Conservation (phyloP, 2,888 invertebrate species). For the Cryptophagus acutangulus region DNA sequence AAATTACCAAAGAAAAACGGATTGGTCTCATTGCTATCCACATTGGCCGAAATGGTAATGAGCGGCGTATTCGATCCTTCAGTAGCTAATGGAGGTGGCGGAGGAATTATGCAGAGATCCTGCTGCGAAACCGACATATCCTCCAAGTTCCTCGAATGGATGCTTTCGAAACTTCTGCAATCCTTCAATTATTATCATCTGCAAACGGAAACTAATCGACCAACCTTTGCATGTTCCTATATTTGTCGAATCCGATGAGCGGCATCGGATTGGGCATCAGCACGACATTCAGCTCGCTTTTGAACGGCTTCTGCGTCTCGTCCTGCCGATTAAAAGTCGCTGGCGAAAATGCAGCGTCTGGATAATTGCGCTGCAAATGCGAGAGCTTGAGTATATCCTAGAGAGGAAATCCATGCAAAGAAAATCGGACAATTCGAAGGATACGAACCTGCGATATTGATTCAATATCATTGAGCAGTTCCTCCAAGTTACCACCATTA, state of each 20-base stretch:
- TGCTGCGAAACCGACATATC: constrained; percentile 33
- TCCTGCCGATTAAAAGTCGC: no score
- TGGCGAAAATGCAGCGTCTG: no score
- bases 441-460: constrained; percentile 49
- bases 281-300: constrained; percentile 46
- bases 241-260: constrained; percentile 46
- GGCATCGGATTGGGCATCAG: constrained; percentile 49
- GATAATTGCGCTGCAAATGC: constrained; percentile 30
- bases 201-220: neutral
- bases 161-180: constrained; percentile 40
- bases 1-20: constrained; percentile 42
- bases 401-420: constrained; percentile 13
- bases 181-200: no score
- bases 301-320: constrained; percentile 31
- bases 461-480: constrained; percentile 64
- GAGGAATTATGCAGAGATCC: constrained; percentile 28
- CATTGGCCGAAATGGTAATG: constrained; percentile 6
- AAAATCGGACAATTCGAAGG: neutral
- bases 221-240: constrained; percentile 40
- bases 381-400: constrained; percentile 36
- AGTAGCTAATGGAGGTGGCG: constrained; percentile 14
- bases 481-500: constrained; percentile 60
- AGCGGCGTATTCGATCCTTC: constrained; percentile 11
- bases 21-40: constrained; percentile 25
- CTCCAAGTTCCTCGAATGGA: constrained; percentile 34